Base-by-base conservation (phyloP, 2,797 vertebrate species). In the Pseudochromis fuscus region DNA sequence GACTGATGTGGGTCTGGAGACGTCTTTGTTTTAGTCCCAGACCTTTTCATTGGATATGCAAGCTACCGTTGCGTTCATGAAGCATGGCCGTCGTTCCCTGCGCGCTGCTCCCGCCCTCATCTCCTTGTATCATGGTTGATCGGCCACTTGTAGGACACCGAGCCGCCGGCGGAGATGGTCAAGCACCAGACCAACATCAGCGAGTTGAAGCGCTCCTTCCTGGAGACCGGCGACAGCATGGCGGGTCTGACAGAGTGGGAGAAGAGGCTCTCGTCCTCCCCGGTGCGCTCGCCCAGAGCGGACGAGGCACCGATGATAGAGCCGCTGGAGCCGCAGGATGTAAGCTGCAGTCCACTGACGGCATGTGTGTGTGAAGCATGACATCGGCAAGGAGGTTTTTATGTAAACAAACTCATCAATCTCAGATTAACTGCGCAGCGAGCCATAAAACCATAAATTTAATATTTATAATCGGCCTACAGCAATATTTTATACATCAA, bases 161-260 rank as follows among this genome's bases (percentile, higher is more conserved):
- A 95, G 88, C 92, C 95, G 59, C 94, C 95, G 25, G 94, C 94
- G 42, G 96, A 96, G 79, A 87, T 97, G 85, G 92, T 95, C 94
- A 97, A 97, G 90, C 97, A 97, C 88, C 97, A 97, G 77, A 96
- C 93, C 64, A 96, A 96, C 93, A 96, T 99, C 92, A 97, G 95
- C 45, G 95, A 98, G 86, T 92, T 99, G 94, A 99, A 98, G 94
- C 95, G 96, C 87, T 97, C 95, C 83, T 98, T 98, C 94, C 92
- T 99, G 93, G 96, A 98, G 94, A 96, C 94, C 7, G 94, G 87
- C 18, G 84, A 88, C 50, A 0, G 94, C 87, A 82, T 81, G 1
- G 78, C 92, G 16, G 91, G 95, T 45, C 91, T 91, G 21, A 96
- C 95, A 0, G 97, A 99, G 69, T 98, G 98, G 97, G 97, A 98